Percentiles rank a stretch among this genome's conserved stretches.
These are phyloP conservation scores for Lasius fuliginosus DNA, from an alignment of 2,888 invertebrate species.

Conservation along the genomic window DNA sequence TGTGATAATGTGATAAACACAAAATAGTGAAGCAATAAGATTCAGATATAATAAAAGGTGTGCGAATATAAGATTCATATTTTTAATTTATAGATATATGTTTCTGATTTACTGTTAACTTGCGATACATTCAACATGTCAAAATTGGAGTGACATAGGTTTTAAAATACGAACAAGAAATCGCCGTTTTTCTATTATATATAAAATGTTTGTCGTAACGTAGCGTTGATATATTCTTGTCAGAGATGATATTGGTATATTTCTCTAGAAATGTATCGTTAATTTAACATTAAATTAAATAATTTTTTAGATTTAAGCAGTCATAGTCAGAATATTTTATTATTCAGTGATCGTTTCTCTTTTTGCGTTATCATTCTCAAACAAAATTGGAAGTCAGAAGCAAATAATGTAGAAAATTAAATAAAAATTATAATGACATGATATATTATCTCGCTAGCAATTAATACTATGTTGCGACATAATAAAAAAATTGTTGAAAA, in stretches of 20 bases:
- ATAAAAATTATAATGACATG: neutral
- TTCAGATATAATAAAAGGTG: neutral
- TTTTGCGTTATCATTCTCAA: neutral
- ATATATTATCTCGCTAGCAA: neutral
- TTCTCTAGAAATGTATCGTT: neutral
- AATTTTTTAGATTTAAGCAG: neutral
- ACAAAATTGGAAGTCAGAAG: neutral
- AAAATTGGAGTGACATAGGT: neutral
- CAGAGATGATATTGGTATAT: neutral
- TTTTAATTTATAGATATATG: slow-evolving; percentile 7
- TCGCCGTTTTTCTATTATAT: neutral
- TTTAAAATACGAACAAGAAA: neutral
- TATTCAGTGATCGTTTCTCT: slow-evolving; percentile 14
- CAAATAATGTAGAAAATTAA: neutral
- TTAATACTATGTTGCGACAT: slow-evolving; percentile 2
- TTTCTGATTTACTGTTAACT: slow-evolving; percentile 23
- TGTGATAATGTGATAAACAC: neutral
- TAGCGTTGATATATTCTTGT: slow-evolving; percentile 9
- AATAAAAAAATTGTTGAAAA: neutral
- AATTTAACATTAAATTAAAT: neutral
- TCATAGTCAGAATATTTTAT: neutral
- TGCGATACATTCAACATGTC: neutral
- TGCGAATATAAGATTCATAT: neutral
- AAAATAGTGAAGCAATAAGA: neutral
- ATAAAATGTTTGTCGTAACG: slow-evolving; percentile 5